These are phyloP conservation scores for Leucophenga maculata DNA, from an alignment of 2,888 invertebrate genomes.

Conservation along the genomic window DNA sequence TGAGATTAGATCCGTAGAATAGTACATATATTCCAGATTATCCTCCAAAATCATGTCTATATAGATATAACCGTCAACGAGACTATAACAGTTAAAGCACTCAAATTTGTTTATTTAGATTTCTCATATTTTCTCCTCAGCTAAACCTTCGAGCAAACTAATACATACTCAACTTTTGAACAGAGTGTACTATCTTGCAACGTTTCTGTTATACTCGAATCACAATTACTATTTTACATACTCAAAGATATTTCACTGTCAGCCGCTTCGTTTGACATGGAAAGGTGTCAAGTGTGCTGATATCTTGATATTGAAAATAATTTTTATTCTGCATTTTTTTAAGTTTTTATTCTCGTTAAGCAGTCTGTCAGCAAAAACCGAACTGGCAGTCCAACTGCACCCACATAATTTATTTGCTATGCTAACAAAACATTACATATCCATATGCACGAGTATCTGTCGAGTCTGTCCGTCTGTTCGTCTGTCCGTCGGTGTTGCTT, in stretches of 20 bases:
- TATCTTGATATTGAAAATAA: conserved; percentile 6
- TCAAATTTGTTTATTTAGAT: too few species aligned
- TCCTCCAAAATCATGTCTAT: too few species aligned
- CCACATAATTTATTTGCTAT: neutral
- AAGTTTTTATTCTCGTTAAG: neutral
- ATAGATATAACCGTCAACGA: too few species aligned
- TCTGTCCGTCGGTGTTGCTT: neutral
- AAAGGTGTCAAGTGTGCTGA: conserved; percentile 20
- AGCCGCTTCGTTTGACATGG: conserved; percentile 21
- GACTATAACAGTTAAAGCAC: too few species aligned
- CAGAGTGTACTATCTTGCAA: too few species aligned
- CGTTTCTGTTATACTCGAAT: too few species aligned
- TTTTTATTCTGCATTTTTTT: neutral
- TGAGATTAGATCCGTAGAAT: too few species aligned
- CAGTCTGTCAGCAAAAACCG: neutral
- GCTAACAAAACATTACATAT: neutral
- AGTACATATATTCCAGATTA: too few species aligned
- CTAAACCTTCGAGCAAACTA: too few species aligned
- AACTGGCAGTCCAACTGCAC: neutral
- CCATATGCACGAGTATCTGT: neutral
- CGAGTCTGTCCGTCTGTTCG: too few species aligned
- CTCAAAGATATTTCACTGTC: neutral
- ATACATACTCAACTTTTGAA: too few species aligned
- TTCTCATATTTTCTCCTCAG: too few species aligned
- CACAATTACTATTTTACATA: neutral